Percentiles rank a stretch among this genome's conserved stretches.
Conservation (phyloP, 2,888 invertebrate genomes). For the Nipponacmea schrenckii region DNA sequence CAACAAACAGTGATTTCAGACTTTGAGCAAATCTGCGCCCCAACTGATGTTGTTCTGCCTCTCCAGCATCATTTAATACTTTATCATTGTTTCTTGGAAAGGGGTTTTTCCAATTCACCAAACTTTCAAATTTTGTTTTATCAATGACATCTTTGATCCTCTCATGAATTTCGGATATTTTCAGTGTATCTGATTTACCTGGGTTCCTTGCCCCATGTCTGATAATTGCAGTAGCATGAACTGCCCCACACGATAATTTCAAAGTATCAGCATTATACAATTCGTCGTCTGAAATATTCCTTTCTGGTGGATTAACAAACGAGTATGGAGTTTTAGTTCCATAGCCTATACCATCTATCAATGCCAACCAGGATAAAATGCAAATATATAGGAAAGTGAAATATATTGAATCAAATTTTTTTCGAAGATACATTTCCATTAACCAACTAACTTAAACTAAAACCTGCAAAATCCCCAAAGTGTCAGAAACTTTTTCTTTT, state of each 20-base stretch:
- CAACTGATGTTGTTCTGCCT: slow-evolving; percentile 48
- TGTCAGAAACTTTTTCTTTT: slow-evolving; percentile 11
- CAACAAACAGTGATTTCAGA: slow-evolving; percentile 45
- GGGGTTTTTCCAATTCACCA: slow-evolving; percentile 48
- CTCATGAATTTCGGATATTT: slow-evolving; percentile 42
- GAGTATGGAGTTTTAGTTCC: slow-evolving; percentile 57
- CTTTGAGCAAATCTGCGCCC: slow-evolving; percentile 51
- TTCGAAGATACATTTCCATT: no score
- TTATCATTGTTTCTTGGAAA: slow-evolving; percentile 57
- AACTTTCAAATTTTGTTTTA: slow-evolving; percentile 29
- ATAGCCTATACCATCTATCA: slow-evolving; percentile 25
- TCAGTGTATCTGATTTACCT: slow-evolving; percentile 51
- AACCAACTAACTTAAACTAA: no score
- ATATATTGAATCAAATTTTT: no score
- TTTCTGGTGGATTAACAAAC: slow-evolving; percentile 33
- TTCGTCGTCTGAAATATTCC: slow-evolving; percentile 34
- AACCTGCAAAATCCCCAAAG: no score
- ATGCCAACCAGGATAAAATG: no score
- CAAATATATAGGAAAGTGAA: no score
- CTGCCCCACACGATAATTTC: slow-evolving; percentile 40
- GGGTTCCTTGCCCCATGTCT: slow-evolving; percentile 58
- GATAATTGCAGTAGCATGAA: slow-evolving; percentile 44
- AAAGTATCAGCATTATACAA: slow-evolving; percentile 34
- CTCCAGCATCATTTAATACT: slow-evolving; percentile 48
- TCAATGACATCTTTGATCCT: slow-evolving; percentile 38